Evolutionary conservation across 2,113 vertebrate species (phyloP).

Genomic region (Trogon melanurus): DNA sequence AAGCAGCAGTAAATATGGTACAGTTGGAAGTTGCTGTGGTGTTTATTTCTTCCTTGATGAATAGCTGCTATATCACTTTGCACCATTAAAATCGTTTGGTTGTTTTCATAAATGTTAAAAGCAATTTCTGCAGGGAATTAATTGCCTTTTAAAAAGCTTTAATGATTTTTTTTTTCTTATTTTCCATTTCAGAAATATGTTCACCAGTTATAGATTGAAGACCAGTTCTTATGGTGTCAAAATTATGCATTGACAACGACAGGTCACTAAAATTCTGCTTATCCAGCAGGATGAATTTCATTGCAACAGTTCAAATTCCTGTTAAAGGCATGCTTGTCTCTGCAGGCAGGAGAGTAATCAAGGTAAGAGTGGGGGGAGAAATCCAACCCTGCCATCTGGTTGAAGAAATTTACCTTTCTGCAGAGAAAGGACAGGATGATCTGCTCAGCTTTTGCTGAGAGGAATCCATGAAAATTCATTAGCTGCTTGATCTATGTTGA

Average conservation of each 20-base stretch:
- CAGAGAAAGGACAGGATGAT: background rate
- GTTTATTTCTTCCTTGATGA: conserved; percentile 33
- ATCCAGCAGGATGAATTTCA: background rate
- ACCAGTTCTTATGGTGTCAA: background rate
- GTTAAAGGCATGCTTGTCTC: background rate
- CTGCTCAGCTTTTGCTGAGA: background rate
- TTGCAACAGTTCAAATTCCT: background rate
- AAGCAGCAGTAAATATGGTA: background rate
- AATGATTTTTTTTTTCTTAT: conserved; percentile 30
- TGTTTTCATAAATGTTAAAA: conserved; percentile 15
- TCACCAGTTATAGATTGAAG: background rate
- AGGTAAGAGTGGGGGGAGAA: background rate
- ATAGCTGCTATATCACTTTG: conserved; percentile 12
- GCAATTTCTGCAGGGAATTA: conserved; percentile 37
- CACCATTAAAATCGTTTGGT: conserved; percentile 2
- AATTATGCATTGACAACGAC: background rate
- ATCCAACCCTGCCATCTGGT: background rate
- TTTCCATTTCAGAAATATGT: conserved; percentile 28
- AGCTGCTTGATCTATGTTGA: background rate
- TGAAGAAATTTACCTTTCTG: background rate
- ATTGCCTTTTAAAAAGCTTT: conserved; percentile 39
- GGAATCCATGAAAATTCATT: background rate
- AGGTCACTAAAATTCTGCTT: conserved; percentile 20
- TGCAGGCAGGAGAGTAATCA: background rate
- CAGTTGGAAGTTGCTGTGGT: background rate